Conservation (phyloP, 2,888 invertebrate genomes). For the Acronicta psi region DNA sequence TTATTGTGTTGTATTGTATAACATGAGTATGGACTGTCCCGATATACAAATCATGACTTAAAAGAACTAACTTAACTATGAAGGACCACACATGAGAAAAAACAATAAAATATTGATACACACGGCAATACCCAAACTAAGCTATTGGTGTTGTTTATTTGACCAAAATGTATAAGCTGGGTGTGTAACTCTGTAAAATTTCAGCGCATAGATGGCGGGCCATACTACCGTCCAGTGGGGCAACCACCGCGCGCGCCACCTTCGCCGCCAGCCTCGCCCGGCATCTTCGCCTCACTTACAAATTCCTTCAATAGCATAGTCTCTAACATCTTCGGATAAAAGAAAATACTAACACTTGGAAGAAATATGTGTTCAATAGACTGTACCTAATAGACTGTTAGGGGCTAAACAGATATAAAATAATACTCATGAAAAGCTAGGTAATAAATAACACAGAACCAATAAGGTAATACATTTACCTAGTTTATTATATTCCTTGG, state of each 20-base stretch:
- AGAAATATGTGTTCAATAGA: not conserved
- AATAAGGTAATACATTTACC: too few species aligned
- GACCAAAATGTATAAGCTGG: not conserved
- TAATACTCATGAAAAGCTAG: not conserved
- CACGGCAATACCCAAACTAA: too few species aligned
- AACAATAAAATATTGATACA: too few species aligned
- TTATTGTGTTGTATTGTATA: too few species aligned
- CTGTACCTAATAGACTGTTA: not conserved
- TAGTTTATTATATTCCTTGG: too few species aligned
- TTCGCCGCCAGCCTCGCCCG: constrained; percentile 84
- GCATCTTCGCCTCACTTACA: constrained; percentile 93
- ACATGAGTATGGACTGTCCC: too few species aligned
- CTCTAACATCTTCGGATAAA: constrained; percentile 93
- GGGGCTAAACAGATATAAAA: not conserved
- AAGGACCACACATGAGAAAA: too few species aligned
- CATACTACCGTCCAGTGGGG: constrained; percentile 90
- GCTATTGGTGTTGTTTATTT: not conserved
- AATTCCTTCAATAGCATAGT: constrained; percentile 94
- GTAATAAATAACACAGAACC: not conserved
- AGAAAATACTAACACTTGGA: not conserved
- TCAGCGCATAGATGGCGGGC: constrained; percentile 92
- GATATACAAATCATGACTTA: too few species aligned
- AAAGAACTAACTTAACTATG: too few species aligned
- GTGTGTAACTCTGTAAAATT: constrained; percentile 37
- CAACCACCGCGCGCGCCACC: constrained; percentile 82